These are phyloP conservation scores for Pholis gunnellus DNA, from an alignment of 2,113 vertebrate genomes.

Conservation along the genomic window DNA sequence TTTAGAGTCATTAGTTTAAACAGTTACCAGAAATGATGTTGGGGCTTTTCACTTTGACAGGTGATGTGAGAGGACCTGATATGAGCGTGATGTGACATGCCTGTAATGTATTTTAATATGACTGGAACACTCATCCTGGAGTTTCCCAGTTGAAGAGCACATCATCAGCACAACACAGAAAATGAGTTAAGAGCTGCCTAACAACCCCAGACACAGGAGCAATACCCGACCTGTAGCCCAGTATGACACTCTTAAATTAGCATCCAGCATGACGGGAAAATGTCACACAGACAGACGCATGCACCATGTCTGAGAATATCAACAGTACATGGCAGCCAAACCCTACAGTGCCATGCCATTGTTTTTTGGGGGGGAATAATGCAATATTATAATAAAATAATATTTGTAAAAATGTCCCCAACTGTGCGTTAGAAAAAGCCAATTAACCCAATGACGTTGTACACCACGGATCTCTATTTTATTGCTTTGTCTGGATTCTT, in stretches of 20 bases:
- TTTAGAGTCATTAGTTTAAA: neutral
- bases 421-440: neutral
- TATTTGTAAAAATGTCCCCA: slow-evolving; percentile 16
- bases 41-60: neutral
- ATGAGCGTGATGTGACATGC: slow-evolving; percentile 16
- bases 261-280: slow-evolving; percentile 41
- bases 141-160: slow-evolving; percentile 39
- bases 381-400: slow-evolving; percentile 24
- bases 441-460: neutral
- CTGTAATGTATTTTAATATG: slow-evolving; percentile 22
- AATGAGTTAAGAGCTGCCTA: slow-evolving; percentile 43
- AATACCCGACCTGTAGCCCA: slow-evolving; percentile 36
- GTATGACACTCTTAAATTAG: slow-evolving; percentile 66
- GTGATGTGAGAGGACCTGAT: slow-evolving; percentile 28
- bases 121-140: slow-evolving; percentile 30
- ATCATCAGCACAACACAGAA: slow-evolving; percentile 27
- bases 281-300: slow-evolving; percentile 39
- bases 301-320: slow-evolving; percentile 50
- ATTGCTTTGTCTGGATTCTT: neutral
- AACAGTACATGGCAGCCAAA: slow-evolving; percentile 36
- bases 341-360: slow-evolving; percentile 1
- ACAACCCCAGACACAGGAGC: slow-evolving; percentile 48
- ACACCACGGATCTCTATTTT: neutral
- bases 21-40: slow-evolving; percentile 6
- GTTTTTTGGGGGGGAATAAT: slow-evolving; percentile 17